Evolutionary conservation across 2,888 invertebrate genomes (phyloP).

Genomic region (Heterodera filipjevi): DNA sequence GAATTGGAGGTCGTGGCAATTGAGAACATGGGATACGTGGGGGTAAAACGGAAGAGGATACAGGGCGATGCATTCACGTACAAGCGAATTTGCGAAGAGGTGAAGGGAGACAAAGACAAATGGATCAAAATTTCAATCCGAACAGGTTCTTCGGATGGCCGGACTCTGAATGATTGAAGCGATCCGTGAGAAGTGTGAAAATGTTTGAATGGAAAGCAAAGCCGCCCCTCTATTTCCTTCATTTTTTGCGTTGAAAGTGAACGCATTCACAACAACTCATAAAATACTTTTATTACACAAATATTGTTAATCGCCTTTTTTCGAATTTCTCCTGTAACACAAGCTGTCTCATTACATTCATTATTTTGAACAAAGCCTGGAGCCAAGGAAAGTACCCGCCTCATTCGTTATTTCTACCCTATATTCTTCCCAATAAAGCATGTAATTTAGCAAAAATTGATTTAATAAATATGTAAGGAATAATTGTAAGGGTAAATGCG

Average conservation of each 20-base stretch:
- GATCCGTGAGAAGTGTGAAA: background rate
- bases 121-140: constrained; percentile 7
- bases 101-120: constrained; percentile 16
- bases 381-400: no score
- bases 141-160: constrained; percentile 27
- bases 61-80: constrained; percentile 82
- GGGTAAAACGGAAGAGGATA: constrained; percentile 76
- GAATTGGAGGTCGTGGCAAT: constrained; percentile 74
- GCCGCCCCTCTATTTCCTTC: no score
- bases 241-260: no score
- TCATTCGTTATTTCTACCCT: no score
- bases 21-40: constrained; percentile 68
- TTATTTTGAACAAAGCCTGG: no score
- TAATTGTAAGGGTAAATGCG: background rate
- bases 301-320: no score
- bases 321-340: no score
- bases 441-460: no score
- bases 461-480: background rate
- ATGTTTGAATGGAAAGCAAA: background rate
- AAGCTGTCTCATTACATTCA: no score
- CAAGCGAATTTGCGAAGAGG: constrained; percentile 69
- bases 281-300: no score
- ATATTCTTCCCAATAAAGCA: no score
- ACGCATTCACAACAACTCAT: no score
- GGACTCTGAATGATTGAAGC: constrained; percentile 25